A percentile compares a stretch with the other conserved stretches of the same genome.
Conservation (phyloP, 2,797 vertebrate genomes). For the Danio tinwini region DNA sequence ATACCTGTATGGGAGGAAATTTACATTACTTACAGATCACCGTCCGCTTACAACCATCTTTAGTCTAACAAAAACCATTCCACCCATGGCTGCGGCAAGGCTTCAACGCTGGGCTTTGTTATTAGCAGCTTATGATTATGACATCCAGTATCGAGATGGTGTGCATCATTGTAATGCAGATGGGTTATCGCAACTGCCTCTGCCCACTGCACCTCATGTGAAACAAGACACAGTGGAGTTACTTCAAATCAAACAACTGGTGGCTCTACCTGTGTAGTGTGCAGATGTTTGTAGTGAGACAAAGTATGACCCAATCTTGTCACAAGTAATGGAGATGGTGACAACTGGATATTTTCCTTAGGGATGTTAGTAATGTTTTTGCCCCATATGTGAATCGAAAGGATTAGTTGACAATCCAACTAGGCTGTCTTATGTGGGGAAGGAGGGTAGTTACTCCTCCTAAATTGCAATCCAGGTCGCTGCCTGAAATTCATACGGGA, state of each 20-base stretch:
- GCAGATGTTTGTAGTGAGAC: background rate
- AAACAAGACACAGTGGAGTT: background rate
- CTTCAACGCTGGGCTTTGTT: background rate
- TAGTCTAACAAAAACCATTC: background rate
- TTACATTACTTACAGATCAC: slow-evolving; percentile 14
- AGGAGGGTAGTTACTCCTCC: slow-evolving; percentile 43
- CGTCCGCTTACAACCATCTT: background rate
- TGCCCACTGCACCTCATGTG: background rate
- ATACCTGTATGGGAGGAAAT: background rate
- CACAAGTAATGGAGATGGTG: slow-evolving; percentile 18
- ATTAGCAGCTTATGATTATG: background rate
- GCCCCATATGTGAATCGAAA: background rate
- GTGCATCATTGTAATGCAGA: background rate
- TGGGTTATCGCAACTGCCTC: background rate
- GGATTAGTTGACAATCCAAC: background rate
- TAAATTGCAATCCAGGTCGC: slow-evolving; percentile 33
- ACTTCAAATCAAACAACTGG: background rate
- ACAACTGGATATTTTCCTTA: background rate
- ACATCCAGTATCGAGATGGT: background rate
- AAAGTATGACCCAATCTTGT: background rate
- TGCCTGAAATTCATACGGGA: background rate
- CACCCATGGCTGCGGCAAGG: background rate
- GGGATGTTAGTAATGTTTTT: background rate
- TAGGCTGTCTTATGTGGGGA: background rate
- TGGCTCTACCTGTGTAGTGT: background rate